Percentiles rank a stretch among this genome's conserved stretches.
Conservation (phyloP, 2,113 vertebrate genomes). For the Petromus typicus region DNA sequence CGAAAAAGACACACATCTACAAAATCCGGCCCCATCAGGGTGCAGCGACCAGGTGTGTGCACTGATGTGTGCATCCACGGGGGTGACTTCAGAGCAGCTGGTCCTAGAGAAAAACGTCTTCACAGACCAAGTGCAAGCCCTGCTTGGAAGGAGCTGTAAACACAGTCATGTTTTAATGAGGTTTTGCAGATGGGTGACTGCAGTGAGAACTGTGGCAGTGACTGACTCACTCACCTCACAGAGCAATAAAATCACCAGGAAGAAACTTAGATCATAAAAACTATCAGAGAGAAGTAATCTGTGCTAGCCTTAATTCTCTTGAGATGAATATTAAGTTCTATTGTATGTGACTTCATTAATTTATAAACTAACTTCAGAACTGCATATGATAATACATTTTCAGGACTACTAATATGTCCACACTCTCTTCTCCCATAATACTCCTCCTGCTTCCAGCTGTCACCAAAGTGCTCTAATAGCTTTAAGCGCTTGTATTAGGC, state of each 20-base stretch:
- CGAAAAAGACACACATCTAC: neutral
- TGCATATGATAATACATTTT: neutral
- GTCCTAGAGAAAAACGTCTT: neutral
- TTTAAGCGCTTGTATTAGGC: neutral
- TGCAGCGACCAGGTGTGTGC: too few species aligned
- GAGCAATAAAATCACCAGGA: neutral
- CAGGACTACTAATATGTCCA: neutral
- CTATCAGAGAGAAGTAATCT: neutral
- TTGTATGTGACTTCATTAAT: neutral
- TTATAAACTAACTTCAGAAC: slow-evolving; percentile 39
- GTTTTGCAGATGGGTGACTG: too few species aligned
- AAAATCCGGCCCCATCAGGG: neutral
- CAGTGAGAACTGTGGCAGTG: neutral
- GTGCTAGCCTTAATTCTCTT: neutral
- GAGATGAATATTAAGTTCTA: neutral
- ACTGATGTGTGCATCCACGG: neutral
- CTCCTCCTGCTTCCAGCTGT: neutral
- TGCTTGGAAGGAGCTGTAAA: neutral
- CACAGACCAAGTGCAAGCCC: neutral
- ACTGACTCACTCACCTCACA: neutral
- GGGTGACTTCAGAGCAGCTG: neutral
- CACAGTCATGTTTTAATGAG: neutral
- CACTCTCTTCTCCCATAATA: neutral
- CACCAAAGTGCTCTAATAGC: neutral
- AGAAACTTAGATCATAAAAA: neutral